These are phyloP conservation scores for Caenorhabditis doughertyi DNA, from an alignment of 2,888 invertebrate genomes.

Conservation along the genomic window DNA sequence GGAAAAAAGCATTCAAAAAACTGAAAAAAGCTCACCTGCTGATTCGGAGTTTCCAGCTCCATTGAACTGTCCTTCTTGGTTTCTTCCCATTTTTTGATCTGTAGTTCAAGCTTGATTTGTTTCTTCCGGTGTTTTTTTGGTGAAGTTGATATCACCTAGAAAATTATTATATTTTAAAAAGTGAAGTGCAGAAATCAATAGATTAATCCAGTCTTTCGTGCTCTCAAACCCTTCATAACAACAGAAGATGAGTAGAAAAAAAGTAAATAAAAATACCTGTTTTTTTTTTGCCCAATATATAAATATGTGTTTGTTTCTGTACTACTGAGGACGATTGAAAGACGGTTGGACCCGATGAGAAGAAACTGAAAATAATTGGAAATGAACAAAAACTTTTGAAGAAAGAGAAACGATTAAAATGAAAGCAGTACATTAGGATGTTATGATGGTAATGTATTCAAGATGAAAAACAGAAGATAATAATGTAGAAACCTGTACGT, in stretches of 20 bases:
- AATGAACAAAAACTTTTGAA: background rate
- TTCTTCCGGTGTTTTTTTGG: background rate
- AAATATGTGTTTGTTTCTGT: background rate
- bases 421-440: background rate
- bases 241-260: background rate
- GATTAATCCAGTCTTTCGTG: no score
- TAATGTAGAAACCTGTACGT: no score
- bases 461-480: no score
- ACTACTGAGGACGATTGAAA: slow-evolving; percentile 28
- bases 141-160: slow-evolving; percentile 16
- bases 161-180: slow-evolving; percentile 10
- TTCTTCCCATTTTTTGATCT: slow-evolving; percentile 41
- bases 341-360: slow-evolving; percentile 43
- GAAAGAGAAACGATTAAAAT: background rate
- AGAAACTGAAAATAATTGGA: slow-evolving; percentile 21
- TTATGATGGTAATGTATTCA: background rate
- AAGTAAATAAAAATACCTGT: slow-evolving; percentile 11
- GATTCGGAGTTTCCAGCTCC: slow-evolving; percentile 58
- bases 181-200: no score
- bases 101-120: background rate
- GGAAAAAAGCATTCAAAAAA: background rate
- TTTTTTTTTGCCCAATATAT: slow-evolving; percentile 2
- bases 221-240: background rate
- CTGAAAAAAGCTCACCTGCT: slow-evolving; percentile 20
- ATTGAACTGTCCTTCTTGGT: slow-evolving; percentile 53